Conservation (phyloP, 2,797 vertebrate species). For the Eremophila alpestris region DNA sequence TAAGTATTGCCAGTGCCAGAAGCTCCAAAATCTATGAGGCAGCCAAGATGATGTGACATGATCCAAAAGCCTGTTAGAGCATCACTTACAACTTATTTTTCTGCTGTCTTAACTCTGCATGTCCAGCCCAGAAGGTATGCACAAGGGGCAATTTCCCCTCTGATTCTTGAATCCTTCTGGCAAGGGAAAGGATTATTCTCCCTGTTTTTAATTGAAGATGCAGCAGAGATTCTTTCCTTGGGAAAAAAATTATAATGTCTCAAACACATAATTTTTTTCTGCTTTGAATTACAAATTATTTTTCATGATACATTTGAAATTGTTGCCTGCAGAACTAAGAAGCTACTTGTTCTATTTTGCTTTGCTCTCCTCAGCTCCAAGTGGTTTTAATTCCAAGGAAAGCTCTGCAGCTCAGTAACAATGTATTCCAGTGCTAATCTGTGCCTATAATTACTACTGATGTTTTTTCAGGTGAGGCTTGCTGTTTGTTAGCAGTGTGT, state of each 20-base stretch:
- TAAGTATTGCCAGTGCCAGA: background rate
- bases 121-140: background rate
- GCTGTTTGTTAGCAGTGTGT: background rate
- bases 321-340: background rate
- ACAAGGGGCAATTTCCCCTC: background rate
- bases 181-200: background rate
- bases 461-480: background rate
- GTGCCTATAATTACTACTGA: background rate
- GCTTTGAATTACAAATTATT: background rate
- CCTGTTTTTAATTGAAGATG: background rate
- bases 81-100: background rate
- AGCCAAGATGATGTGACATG: background rate
- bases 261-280: background rate
- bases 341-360: background rate
- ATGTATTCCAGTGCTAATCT: background rate
- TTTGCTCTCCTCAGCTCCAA: background rate
- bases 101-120: background rate
- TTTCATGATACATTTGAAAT: background rate
- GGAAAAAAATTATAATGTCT: background rate
- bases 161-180: background rate
- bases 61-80: background rate
- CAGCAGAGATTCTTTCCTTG: background rate
- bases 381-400: background rate
- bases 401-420: background rate
- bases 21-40: background rate